A percentile compares a stretch with the other conserved stretches of the same genome.
phyloP scores from a whole-genome alignment of 2,888 invertebrate species.

The Pandemis cinnamomeana region DNA sequence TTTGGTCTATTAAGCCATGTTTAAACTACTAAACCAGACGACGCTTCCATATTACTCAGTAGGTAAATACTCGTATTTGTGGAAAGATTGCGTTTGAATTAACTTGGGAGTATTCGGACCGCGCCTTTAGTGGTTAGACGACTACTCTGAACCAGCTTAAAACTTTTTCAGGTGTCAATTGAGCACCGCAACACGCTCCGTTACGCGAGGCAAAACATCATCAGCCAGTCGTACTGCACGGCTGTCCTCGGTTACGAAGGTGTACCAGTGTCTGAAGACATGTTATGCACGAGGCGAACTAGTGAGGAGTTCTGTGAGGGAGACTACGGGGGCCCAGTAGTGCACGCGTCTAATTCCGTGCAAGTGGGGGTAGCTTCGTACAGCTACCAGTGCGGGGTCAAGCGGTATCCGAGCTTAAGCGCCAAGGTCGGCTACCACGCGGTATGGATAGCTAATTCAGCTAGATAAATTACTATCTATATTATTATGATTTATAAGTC shows the following conservation, averaged over 20 bases:
- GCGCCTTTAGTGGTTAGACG: neutral
- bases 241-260: conserved; percentile 35
- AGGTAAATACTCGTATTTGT: too few relatives aligned
- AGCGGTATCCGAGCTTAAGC: conserved; percentile 31
- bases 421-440: conserved; percentile 26
- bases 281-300: conserved; percentile 27
- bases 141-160: neutral
- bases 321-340: conserved; percentile 33
- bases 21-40: too few relatives aligned
- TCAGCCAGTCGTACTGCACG: conserved; percentile 34
- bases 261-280: conserved; percentile 14
- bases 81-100: too few relatives aligned
- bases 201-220: conserved; percentile 23
- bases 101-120: neutral
- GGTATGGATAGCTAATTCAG: conserved; percentile 27
- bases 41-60: too few relatives aligned
- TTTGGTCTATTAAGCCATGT: neutral
- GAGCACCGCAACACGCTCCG: conserved; percentile 20
- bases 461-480: conserved; percentile 1
- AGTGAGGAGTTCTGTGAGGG: conserved; percentile 34
- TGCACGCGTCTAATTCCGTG: conserved; percentile 20
- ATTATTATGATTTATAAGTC: neutral
- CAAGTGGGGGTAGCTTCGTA: conserved; percentile 26
- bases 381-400: conserved; percentile 32
- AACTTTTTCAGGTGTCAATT: conserved; percentile 19